Conservation (phyloP, 92 coral and sea anemone species). For the Bergia puertoricense region DNA sequence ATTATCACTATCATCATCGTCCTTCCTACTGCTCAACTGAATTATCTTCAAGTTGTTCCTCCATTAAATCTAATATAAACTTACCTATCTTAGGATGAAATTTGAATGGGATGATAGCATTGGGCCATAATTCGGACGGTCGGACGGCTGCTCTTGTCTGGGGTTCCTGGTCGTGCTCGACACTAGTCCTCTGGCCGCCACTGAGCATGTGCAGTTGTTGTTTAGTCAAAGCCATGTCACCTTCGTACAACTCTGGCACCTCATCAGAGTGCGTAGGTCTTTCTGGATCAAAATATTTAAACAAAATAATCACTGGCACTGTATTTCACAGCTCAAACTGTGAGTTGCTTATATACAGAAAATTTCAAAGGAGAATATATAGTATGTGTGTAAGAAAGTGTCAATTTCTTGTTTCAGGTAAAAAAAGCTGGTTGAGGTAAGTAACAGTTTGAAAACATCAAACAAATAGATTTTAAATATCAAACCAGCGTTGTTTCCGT, state of each 20-base stretch:
- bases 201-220: conserved; percentile 33
- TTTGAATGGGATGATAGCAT: conserved; percentile 40
- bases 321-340: not conserved
- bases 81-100: conserved; percentile 32
- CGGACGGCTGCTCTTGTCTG: conserved; percentile 17
- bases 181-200: conserved; percentile 3
- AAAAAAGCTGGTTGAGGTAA: no score
- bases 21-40: not conserved
- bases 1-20: not conserved
- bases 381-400: not conserved
- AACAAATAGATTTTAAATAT: no score
- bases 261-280: not conserved
- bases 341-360: no score
- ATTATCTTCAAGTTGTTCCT: not conserved
- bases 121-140: conserved; percentile 34
- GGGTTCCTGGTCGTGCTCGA: conserved; percentile 3
- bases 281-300: conserved; percentile 3
- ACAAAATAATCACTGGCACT: not conserved
- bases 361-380: no score
- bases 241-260: conserved; percentile 31
- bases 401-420: no score
- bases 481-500: not conserved
- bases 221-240: conserved; percentile 42
- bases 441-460: not conserved
- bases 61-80: not conserved